phyloP scores from a whole-genome alignment of 2,113 vertebrate species.

The Sakesphorus luctuosus region DNA sequence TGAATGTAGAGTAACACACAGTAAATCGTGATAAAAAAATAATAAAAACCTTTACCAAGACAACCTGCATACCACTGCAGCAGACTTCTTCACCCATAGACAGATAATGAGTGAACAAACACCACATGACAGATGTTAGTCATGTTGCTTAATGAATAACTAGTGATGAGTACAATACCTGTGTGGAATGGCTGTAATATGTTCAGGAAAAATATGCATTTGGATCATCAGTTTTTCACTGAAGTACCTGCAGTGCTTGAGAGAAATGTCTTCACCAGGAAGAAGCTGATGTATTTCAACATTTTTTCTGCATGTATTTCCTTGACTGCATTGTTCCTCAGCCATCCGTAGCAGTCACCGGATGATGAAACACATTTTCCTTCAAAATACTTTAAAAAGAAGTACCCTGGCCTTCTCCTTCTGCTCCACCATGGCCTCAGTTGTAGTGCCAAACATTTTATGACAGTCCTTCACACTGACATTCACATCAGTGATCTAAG shows the following conservation, averaged over 20 bases:
- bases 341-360: neutral
- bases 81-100: constrained; percentile 42
- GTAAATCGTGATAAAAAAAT: neutral
- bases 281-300: constrained; percentile 1
- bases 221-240: constrained; percentile 27
- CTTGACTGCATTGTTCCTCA: neutral
- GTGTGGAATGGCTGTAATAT: constrained; percentile 16
- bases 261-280: constrained; percentile 18
- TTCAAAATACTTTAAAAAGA: neutral
- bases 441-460: neutral
- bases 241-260: neutral
- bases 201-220: constrained; percentile 29
- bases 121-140: constrained; percentile 63
- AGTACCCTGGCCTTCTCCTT: neutral
- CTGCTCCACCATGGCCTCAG: neutral
- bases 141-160: constrained; percentile 68
- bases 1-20: neutral
- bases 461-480: neutral
- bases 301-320: neutral
- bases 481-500: neutral
- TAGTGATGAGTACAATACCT: constrained; percentile 68
- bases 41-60: constrained; percentile 33
- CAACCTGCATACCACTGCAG: constrained; percentile 49
- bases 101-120: constrained; percentile 69
- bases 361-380: neutral